Conservation (phyloP, 2,888 invertebrate species). For the Heliconius cydno region DNA sequence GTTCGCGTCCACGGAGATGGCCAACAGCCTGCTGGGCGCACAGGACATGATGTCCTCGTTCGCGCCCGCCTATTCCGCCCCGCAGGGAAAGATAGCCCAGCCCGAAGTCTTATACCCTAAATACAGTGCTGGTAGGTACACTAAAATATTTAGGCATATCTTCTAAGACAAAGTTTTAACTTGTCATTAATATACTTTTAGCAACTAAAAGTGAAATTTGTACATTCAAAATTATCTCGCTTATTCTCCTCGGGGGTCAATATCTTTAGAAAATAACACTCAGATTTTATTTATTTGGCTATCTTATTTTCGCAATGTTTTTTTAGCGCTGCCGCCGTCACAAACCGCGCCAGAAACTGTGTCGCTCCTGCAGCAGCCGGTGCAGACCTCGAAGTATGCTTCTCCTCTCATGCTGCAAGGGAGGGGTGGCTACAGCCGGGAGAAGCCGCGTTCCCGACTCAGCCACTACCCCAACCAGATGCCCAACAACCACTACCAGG, state of each 20-base stretch:
- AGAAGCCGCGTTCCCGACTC: slow-evolving; percentile 66
- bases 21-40: slow-evolving; percentile 66
- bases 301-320: slow-evolving; percentile 21
- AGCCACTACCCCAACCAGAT: slow-evolving; percentile 61
- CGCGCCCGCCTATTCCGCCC: slow-evolving; percentile 63
- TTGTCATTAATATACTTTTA: no score
- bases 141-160: neutral
- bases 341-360: slow-evolving; percentile 81
- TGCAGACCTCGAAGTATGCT: slow-evolving; percentile 70
- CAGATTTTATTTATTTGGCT: neutral
- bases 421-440: slow-evolving; percentile 66
- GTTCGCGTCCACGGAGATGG: slow-evolving; percentile 70
- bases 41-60: slow-evolving; percentile 68
- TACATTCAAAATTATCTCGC: no score
- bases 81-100: slow-evolving; percentile 67
- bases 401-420: slow-evolving; percentile 69
- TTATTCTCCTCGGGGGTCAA: no score
- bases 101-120: slow-evolving; percentile 67
- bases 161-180: no score
- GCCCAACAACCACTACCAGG: slow-evolving; percentile 62
- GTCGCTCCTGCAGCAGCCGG: slow-evolving; percentile 74
- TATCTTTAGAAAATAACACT: neutral
- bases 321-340: slow-evolving; percentile 70
- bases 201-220: no score
- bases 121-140: slow-evolving; percentile 66